Evolutionary conservation across 2,888 invertebrate species (phyloP).

Genomic region (Parascotia fuliginaria): DNA sequence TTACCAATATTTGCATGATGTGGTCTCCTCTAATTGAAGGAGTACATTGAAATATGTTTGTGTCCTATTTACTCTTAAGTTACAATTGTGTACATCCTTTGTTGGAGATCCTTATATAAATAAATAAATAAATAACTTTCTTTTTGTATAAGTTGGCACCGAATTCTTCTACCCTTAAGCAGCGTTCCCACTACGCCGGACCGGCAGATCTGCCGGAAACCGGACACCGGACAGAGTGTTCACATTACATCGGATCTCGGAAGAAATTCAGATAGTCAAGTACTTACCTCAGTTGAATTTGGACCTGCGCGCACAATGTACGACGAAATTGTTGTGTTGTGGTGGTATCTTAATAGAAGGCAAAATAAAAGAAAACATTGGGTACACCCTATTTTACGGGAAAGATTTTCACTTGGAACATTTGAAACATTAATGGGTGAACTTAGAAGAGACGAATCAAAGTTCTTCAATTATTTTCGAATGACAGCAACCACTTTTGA

Average conservation of each 20-base stretch:
- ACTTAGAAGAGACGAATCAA: slow-evolving; percentile 7
- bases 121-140: no score
- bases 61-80: no score
- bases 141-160: no score
- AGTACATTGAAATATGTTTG: no score
- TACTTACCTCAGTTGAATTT: slow-evolving; percentile 27
- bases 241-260: slow-evolving; percentile 28
- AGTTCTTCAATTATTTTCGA: slow-evolving; percentile 11
- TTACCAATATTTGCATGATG: no score
- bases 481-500: slow-evolving; percentile 6
- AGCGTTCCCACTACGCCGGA: slow-evolving; percentile 25
- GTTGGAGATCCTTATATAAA: no score
- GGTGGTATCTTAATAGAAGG: slow-evolving; percentile 2
- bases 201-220: slow-evolving; percentile 39
- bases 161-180: no score
- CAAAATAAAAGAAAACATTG: not conserved
- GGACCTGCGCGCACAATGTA: slow-evolving; percentile 21
- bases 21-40: no score
- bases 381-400: not conserved
- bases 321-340: slow-evolving; percentile 21
- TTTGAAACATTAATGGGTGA: slow-evolving; percentile 9
- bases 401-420: slow-evolving; percentile 5
- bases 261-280: slow-evolving; percentile 26
- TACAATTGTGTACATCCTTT: no score
- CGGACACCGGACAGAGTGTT: slow-evolving; percentile 43